phyloP scores from a whole-genome alignment of 30 jellyfish, hydroid and myxozoan genomes.

The Aurelia sp. region DNA sequence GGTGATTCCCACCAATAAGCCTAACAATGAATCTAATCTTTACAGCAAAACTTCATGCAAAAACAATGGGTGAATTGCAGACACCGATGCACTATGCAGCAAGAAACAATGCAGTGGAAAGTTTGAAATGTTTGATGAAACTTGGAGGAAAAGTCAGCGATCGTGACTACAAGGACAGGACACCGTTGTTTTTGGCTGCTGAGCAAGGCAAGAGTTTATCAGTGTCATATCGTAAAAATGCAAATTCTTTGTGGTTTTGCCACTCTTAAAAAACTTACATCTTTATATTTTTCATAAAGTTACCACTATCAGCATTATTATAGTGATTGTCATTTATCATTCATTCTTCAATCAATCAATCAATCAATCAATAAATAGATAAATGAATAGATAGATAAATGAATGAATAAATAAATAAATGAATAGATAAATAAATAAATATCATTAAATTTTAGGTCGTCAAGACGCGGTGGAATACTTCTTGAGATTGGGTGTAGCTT shows the following conservation, averaged over 20 bases:
- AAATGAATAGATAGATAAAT: too few relatives aligned
- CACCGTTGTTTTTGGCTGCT: constrained; percentile 91
- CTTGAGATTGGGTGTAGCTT: constrained; percentile 84
- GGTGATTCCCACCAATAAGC: too few relatives aligned
- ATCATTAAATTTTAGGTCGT: constrained; percentile 54
- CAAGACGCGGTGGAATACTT: constrained; percentile 70
- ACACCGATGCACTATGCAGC: constrained; percentile 96
- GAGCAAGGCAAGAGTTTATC: constrained; percentile 72
- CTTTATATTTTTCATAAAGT: not conserved
- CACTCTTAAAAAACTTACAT: too few relatives aligned
- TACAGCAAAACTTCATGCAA: constrained; percentile 77
- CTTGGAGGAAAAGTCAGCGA: constrained; percentile 78
- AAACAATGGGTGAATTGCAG: constrained; percentile 81
- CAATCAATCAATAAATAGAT: too few relatives aligned
- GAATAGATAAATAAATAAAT: too few relatives aligned
- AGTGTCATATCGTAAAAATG: not conserved
- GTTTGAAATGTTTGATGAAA: constrained; percentile 66
- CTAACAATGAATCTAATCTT: not conserved
- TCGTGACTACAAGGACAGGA: constrained; percentile 81
- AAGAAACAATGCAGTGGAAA: constrained; percentile 78
- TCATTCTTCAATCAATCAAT: not conserved
- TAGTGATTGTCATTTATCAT: not conserved
- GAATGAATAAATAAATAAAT: too few relatives aligned
- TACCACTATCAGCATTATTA: not conserved
- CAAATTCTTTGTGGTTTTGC: too few relatives aligned